Conservation (phyloP, 2,888 invertebrate species). For the Drosophila helvetica region DNA sequence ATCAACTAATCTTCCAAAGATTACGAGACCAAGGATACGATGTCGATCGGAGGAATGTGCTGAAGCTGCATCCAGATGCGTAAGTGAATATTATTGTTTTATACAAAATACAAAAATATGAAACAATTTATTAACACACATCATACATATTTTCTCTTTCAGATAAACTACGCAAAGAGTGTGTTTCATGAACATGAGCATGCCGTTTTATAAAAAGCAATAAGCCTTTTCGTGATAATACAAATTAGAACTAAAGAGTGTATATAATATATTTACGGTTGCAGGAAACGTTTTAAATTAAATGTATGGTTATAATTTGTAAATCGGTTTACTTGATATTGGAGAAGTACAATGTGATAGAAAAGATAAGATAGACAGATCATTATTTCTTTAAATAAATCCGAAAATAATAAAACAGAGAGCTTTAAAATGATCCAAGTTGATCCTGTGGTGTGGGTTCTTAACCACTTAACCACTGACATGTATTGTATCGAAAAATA, state of each 20-base stretch:
- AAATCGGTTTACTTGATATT: not conserved
- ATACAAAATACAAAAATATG: constrained; percentile 28
- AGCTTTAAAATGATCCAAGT: not conserved
- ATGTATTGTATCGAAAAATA: too few relatives aligned
- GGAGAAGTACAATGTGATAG: constrained; percentile 1
- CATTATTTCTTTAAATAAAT: not conserved
- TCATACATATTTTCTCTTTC: constrained; percentile 84
- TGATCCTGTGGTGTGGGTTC: not conserved
- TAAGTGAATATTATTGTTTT: constrained; percentile 65
- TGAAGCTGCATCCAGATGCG: constrained; percentile 83
- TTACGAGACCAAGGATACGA: constrained; percentile 89
- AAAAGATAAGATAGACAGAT: not conserved
- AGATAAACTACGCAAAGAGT: constrained; percentile 95
- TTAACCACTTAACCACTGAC: too few relatives aligned
- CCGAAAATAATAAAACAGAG: not conserved
- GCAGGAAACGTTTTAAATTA: constrained; percentile 22
- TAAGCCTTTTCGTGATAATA: constrained; percentile 42
- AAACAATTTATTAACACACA: constrained; percentile 15
- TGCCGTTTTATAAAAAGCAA: constrained; percentile 52
- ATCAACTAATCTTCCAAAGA: constrained; percentile 83
- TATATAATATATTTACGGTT: constrained; percentile 32
- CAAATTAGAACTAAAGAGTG: constrained; percentile 28
- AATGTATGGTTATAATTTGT: not conserved
- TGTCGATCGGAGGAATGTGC: constrained; percentile 89
- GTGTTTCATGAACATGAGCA: constrained; percentile 92